A percentile compares a stretch with the other conserved stretches of the same genome.
Conservation (phyloP, 2,888 invertebrate genomes). For the Drosophila lacicola region DNA sequence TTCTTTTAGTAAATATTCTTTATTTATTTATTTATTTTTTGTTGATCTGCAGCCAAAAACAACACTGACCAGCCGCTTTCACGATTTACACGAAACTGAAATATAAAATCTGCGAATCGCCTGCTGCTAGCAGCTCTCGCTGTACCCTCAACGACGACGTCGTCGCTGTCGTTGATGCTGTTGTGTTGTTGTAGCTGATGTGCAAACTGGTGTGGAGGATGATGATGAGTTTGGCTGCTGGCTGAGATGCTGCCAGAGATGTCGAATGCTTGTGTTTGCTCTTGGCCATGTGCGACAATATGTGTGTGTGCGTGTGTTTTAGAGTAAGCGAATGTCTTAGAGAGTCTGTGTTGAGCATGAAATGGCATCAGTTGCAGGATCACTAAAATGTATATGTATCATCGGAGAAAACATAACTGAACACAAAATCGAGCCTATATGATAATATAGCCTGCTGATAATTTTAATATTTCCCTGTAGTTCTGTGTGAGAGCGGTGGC, state of each 20-base stretch:
- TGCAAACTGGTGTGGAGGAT: conserved; percentile 23
- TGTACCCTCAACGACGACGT: conserved; percentile 12
- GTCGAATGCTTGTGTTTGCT: conserved; percentile 33
- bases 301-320: conserved; percentile 4
- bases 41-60: conserved; percentile 12
- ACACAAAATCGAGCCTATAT: too few relatives aligned
- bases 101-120: conserved; percentile 70
- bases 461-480: too few relatives aligned
- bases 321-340: background rate
- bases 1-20: conserved; percentile 18
- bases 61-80: conserved; percentile 73
- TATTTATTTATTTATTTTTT: conserved; percentile 28
- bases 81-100: conserved; percentile 82
- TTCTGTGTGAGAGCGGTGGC: too few relatives aligned
- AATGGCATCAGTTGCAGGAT: too few relatives aligned
- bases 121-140: conserved; percentile 34
- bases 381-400: too few relatives aligned
- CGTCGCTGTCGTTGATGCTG: conserved; percentile 1
- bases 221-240: conserved; percentile 16
- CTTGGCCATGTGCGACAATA: conserved; percentile 25
- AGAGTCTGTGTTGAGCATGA: background rate
- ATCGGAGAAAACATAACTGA: too few relatives aligned
- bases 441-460: too few relatives aligned
- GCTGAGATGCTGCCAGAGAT: conserved; percentile 10
- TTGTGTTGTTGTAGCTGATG: conserved; percentile 13